A percentile compares a stretch with the other conserved stretches of the same genome.
These are phyloP conservation scores for Arenicola marina DNA, from an alignment of 2,888 invertebrate genomes.

Conservation along the genomic window DNA sequence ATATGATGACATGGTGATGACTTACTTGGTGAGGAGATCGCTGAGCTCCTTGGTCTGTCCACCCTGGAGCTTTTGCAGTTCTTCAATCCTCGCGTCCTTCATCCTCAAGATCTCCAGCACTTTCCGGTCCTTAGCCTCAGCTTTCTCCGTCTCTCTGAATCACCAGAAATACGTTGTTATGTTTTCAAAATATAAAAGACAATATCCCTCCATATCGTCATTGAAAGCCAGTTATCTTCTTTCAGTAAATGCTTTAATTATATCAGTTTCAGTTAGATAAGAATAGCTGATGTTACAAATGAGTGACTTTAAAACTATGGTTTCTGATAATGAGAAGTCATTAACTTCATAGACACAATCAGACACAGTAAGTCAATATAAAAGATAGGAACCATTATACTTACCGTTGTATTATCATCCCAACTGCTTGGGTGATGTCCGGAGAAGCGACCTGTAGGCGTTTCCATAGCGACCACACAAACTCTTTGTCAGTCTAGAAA, in stretches of 20 bases:
- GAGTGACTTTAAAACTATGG: too few relatives aligned
- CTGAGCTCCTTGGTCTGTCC: background rate
- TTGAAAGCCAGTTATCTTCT: too few relatives aligned
- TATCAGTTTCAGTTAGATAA: too few relatives aligned
- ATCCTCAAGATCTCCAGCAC: slow-evolving; percentile 55
- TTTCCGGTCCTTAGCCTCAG: slow-evolving; percentile 57
- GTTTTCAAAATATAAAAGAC: too few relatives aligned
- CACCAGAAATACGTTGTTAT: too few relatives aligned
- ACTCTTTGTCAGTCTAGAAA: slow-evolving; percentile 59
- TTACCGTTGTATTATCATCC: slow-evolving; percentile 58
- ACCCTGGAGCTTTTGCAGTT: slow-evolving; percentile 17
- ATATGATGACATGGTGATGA: background rate
- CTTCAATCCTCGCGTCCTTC: slow-evolving; percentile 56
- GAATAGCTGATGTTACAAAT: too few relatives aligned
- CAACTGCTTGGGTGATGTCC: slow-evolving; percentile 58
- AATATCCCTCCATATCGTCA: too few relatives aligned
- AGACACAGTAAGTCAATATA: background rate
- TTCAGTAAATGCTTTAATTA: too few relatives aligned
- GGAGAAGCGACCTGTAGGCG: slow-evolving; percentile 59
- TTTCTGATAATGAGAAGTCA: too few relatives aligned
- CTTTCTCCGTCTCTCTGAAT: slow-evolving; percentile 57
- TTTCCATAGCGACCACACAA: slow-evolving; percentile 62
- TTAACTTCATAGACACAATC: background rate
- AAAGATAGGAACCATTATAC: background rate
- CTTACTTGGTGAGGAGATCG: background rate